Percentiles rank a stretch among this genome's conserved stretches.
Evolutionary conservation across 2,113 vertebrate species (phyloP).

Genomic region (Chelonoidis abingdonii): DNA sequence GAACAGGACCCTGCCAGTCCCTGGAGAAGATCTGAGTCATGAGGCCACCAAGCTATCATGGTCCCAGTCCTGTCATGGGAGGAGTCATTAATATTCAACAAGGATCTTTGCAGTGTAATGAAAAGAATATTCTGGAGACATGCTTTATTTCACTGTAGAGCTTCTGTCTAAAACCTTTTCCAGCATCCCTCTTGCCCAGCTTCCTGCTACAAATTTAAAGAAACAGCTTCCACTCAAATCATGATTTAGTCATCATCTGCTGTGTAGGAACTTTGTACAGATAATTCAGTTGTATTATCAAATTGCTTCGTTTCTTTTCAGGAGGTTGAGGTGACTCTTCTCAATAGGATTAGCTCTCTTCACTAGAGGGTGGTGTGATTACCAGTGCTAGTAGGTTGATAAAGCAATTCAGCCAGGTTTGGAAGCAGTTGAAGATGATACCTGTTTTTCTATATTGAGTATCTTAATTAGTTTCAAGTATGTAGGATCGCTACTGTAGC

Average conservation of each 20-base stretch:
- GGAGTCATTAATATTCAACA: neutral
- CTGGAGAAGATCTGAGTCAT: neutral
- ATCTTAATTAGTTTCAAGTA: neutral
- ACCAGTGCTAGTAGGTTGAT: neutral
- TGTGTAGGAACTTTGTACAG: neutral
- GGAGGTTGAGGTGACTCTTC: neutral
- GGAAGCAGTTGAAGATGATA: neutral
- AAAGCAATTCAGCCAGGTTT: neutral
- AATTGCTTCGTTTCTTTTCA: neutral
- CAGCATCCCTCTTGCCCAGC: neutral
- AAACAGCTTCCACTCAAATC: neutral
- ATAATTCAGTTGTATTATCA: neutral
- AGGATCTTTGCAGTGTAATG: neutral
- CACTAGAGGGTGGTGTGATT: neutral
- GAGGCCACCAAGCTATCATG: neutral
- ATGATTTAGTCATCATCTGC: neutral
- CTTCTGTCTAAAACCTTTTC: neutral
- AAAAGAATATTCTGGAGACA: neutral
- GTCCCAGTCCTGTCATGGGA: neutral
- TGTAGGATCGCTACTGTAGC: neutral
- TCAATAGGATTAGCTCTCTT: neutral
- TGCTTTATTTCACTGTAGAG: neutral
- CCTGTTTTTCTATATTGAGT: neutral
- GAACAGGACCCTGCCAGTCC: neutral
- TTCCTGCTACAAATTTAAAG: neutral